A percentile compares a stretch with the other conserved stretches of the same genome.
Evolutionary conservation across 2,888 invertebrate species (phyloP).

Genomic region (Bombyx huttoni): DNA sequence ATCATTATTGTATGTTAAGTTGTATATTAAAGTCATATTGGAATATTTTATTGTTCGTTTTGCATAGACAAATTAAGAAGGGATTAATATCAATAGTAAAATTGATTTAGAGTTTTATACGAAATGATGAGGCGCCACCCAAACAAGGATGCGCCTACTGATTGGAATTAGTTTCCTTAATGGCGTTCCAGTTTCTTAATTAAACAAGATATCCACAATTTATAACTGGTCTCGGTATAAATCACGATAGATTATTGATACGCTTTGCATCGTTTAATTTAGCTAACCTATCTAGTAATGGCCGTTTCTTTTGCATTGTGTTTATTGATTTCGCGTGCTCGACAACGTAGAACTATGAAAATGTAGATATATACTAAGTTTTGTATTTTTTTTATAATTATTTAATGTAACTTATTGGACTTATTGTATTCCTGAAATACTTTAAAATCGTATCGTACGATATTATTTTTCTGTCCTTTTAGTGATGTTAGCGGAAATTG

Average conservation of each 20-base stretch:
- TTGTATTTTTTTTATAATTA: not conserved
- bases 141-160: not conserved
- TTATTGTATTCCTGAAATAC: no score
- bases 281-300: conserved; percentile 21
- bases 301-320: conserved; percentile 30
- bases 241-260: not conserved
- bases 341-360: conserved; percentile 16
- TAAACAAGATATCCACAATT: conserved; percentile 2
- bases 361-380: conserved; percentile 11
- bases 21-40: no score
- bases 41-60: no score
- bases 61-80: no score
- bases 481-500: no score
- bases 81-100: no score
- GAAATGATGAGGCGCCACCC: not conserved
- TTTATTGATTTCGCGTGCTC: conserved; percentile 33
- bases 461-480: no score
- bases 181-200: not conserved
- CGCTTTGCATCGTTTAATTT: conserved; percentile 11
- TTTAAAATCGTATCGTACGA: no score
- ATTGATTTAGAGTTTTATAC: no score
- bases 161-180: no score
- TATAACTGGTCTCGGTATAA: not conserved
- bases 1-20: no score
- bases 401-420: no score